Evolutionary conservation across 2,888 invertebrate genomes (phyloP).

Genomic region (Rapana venosa): DNA sequence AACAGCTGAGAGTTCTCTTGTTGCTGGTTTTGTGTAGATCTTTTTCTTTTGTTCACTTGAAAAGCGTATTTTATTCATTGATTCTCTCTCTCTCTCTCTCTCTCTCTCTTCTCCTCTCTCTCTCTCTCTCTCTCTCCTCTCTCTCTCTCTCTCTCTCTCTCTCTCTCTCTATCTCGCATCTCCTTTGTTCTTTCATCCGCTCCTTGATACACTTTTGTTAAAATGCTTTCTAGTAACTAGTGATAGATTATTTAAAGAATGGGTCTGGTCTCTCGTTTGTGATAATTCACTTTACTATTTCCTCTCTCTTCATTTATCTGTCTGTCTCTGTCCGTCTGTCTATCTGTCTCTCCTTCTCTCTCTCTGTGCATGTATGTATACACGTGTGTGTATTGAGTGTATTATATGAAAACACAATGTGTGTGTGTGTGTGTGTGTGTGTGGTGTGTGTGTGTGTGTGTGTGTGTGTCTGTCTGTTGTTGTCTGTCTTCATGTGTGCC

Average conservation of each 20-base stretch:
- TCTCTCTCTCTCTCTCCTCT: background rate
- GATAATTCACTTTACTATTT: background rate
- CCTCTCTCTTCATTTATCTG: background rate
- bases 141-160: background rate
- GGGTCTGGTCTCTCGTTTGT: too few species aligned
- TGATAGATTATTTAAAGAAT: too few species aligned
- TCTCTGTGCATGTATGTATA: background rate
- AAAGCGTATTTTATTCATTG: background rate
- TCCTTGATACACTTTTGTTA: background rate
- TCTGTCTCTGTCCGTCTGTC: background rate
- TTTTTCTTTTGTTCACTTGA: background rate
- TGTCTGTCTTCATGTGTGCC: too few species aligned
- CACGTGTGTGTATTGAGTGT: background rate
- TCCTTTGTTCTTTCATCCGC: background rate
- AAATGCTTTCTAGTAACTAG: too few species aligned
- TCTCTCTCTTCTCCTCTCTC: background rate
- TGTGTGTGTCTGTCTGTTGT: too few species aligned
- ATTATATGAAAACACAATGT: background rate
- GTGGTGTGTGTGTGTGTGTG: background rate
- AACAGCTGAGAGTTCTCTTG: too few species aligned
- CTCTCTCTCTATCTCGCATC: background rate
- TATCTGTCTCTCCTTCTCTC: background rate
- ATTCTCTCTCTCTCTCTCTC: background rate
- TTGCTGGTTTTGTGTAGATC: too few species aligned
- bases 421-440: background rate